Evolutionary conservation across 64 coral and sea anemone genomes (phyloP), one percentile per base, ranked within the genome.

Genomic region (Orbicella faveolata): DNA sequence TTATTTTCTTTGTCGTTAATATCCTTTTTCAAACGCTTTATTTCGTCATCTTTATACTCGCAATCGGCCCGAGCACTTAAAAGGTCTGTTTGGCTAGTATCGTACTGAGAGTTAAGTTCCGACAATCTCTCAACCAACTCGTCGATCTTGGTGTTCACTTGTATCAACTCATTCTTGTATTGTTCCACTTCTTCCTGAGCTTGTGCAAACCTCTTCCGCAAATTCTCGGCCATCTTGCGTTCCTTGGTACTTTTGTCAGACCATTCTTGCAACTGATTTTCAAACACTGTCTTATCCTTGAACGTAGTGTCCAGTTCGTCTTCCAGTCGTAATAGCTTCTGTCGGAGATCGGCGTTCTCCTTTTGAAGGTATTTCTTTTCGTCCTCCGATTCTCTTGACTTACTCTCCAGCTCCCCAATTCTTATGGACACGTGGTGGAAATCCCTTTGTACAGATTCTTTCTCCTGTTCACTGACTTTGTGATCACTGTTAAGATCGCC

Each of bases 381-480:
- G 57, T 87, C 77, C 35, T 92, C 90, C 1, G 83, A 92, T 74
- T 87, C 83, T 36, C 23, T 65, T 7, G 87, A 68, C 53, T 92
- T 92, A 30, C 74, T 77, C 82, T 92, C 90, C 30, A 92, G 61
- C 77, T 92, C 83, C 0, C 33, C 65, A 6, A 92, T 66, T 74
- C 23, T 92, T 15, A 36, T 63, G 51, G 39, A 39, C 61, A 72
- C 41, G 5, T 55, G 52, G n/a, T 73, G 74, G 3, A 82, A 13
- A 21, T 92, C 90, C 8, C 19, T 79, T 23, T 75, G 75, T 13
- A 80, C 74, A 8, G 66, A 36, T 6, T 92, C 90, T 36, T 79
- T 92, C 61, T 92, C 90, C 2, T 92, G 67, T 87, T 73, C 75
- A 80, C 63, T 87, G 63, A 72, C 34, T 68, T 92, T 87, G 19